Conservation (phyloP, 1,140 invertebrate genomes). For the Heliconius nattereri region DNA sequence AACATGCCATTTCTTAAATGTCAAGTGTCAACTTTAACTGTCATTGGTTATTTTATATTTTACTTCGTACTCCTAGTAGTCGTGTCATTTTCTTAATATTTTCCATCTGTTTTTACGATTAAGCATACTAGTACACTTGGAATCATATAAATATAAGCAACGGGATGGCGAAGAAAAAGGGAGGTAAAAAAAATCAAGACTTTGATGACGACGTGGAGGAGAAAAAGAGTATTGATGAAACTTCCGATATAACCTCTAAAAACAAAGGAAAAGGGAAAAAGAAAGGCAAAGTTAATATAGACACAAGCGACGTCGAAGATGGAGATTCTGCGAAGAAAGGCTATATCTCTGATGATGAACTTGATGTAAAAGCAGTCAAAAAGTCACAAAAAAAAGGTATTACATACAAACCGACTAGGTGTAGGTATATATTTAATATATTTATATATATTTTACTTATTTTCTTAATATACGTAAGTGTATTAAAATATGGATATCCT, state of each 20-base stretch:
- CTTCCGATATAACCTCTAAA: slow-evolving; percentile 80
- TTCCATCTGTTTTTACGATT: not conserved
- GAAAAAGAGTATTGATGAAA: slow-evolving; percentile 60
- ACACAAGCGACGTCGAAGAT: slow-evolving; percentile 81
- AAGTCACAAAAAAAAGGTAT: slow-evolving; percentile 81
- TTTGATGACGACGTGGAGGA: slow-evolving; percentile 83
- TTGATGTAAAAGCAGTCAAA: slow-evolving; percentile 74
- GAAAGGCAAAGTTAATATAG: slow-evolving; percentile 75
- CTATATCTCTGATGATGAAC: slow-evolving; percentile 77
- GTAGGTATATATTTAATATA: too few species aligned
- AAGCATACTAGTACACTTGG: not conserved
- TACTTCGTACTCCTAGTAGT: not conserved
- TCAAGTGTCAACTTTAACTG: not conserved
- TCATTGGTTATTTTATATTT: slow-evolving; percentile 1
- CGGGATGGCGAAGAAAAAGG: slow-evolving; percentile 84
- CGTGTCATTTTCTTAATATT: not conserved
- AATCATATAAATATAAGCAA: not conserved
- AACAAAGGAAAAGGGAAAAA: slow-evolving; percentile 77
- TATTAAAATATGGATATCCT: too few species aligned
- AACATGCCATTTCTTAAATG: not conserved
- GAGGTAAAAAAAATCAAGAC: slow-evolving; percentile 83
- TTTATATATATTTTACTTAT: too few species aligned
- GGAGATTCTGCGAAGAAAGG: slow-evolving; percentile 59
- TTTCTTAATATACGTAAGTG: too few species aligned
- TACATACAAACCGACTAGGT: too few species aligned